Evolutionary conservation across 1,140 invertebrate genomes (phyloP), one percentile per base, ranked within the genome.

Genomic region (Solen grandis): DNA sequence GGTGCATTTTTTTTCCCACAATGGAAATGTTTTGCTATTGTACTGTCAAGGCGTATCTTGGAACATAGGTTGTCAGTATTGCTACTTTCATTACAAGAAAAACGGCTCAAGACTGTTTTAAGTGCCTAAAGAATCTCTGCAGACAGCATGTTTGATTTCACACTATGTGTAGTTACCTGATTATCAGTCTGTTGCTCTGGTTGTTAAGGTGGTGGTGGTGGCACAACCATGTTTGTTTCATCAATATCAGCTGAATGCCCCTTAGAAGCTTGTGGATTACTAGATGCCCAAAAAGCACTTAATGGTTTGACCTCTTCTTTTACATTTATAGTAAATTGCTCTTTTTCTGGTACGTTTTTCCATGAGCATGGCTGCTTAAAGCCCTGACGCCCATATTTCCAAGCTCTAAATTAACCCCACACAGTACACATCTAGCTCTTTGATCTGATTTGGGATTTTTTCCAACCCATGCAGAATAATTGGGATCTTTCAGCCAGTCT

Each of bases 1-100:
- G 33, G 74, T 38, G 25, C 60, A 77, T 77, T 77, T 77, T 55
- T 77, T n/a, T 33, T 38, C 29, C 74, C 74, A 66, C 74, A 75
- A 31, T 31, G 60, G 52, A 75, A 75, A n/a, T 60, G 60, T 29
- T 60, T 62, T 19, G 55, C 72, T 22, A 75, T 50, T 4, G 60
- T 59, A 52, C 72, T 75, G 52, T 62, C 57, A 25, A 59, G 72
- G 63, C 72, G 63, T 75, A 19, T 74, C 63, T 50, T 57, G 72
- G 52, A 75, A 75, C 59, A 75, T 62, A 62, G 19, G 60, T 10
- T 50, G 36, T 50, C 33, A 31, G 31, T 50, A 29, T 57, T 75
- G 55, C 55, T 19, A 22, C 35, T 62, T 63, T 55, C 60, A 63
- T 38, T 60, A 36, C 41, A 75, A 41, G 57, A 62, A 41, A 62